These are phyloP conservation scores for Phenacoccus solenopsis DNA, from an alignment of 1,140 invertebrate species.

Conservation along the genomic window DNA sequence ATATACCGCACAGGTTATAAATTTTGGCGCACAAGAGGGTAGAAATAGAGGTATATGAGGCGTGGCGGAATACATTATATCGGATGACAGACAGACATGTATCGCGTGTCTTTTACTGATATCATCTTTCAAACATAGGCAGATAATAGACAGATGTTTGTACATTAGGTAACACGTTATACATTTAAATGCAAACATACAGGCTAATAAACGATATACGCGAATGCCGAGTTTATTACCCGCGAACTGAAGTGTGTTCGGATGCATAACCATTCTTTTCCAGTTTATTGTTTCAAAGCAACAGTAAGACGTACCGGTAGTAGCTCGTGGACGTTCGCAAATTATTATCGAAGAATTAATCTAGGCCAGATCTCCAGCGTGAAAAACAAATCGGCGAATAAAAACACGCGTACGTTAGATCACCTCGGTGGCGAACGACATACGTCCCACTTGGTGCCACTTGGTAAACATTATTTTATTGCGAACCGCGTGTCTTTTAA, in stretches of 20 bases:
- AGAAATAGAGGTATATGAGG: conserved; percentile 4
- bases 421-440: too few relatives aligned
- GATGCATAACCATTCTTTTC: background rate
- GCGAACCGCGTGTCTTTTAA: background rate
- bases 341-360: too few relatives aligned
- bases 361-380: too few relatives aligned
- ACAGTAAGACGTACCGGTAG: too few relatives aligned
- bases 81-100: conserved; percentile 8
- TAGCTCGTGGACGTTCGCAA: too few relatives aligned
- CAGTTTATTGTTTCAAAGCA: too few relatives aligned
- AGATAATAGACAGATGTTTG: conserved; percentile 13
- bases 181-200: conserved; percentile 15
- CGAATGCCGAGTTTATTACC: conserved; percentile 12
- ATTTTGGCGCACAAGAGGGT: background rate
- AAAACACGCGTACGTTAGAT: too few relatives aligned
- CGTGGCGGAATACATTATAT: conserved; percentile 13
- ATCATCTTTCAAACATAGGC: conserved; percentile 10
- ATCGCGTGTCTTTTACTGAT: conserved; percentile 15
- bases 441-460: too few relatives aligned
- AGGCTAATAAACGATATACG: conserved; percentile 13
- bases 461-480: background rate
- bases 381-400: too few relatives aligned
- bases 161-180: background rate
- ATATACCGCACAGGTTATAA: background rate
- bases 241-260: background rate